Conservation (phyloP, 2,113 vertebrate species). For the Pseudopodoces humilis region DNA sequence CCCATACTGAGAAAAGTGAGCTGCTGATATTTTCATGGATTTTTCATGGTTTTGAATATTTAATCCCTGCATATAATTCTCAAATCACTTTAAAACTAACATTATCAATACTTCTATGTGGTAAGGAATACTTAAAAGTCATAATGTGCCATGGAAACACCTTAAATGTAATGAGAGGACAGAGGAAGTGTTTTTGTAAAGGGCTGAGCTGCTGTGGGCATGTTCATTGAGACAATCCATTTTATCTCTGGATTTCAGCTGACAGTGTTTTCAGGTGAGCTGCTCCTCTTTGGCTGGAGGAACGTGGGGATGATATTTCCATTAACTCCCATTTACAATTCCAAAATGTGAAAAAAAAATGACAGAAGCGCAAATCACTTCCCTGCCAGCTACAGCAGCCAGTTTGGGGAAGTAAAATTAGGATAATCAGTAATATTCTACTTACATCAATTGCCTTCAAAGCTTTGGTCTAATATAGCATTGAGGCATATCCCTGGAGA, state of each 20-base stretch:
- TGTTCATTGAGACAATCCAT: rapidly evolving
- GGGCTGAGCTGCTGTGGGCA: not conserved
- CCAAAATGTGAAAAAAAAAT: not conserved
- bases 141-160: not conserved
- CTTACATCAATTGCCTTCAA: not conserved
- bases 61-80: rapidly evolving
- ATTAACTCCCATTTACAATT: not conserved
- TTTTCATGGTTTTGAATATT: not conserved
- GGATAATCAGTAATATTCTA: not conserved
- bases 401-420: not conserved
- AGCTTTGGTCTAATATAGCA: not conserved
- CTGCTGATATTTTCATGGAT: not conserved
- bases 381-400: not conserved
- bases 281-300: not conserved
- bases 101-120: too few species aligned
- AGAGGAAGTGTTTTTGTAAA: not conserved
- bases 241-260: not conserved
- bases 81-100: not conserved
- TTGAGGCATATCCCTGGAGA: not conserved
- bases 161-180: not conserved
- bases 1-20: not conserved
- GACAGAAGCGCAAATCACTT: not conserved
- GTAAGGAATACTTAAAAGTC: not conserved
- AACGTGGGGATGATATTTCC: not conserved
- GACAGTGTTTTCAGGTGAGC: not conserved